Evolutionary conservation across 92 coral and sea anemone species (phyloP).

Genomic region (Epizoanthus fatuus): DNA sequence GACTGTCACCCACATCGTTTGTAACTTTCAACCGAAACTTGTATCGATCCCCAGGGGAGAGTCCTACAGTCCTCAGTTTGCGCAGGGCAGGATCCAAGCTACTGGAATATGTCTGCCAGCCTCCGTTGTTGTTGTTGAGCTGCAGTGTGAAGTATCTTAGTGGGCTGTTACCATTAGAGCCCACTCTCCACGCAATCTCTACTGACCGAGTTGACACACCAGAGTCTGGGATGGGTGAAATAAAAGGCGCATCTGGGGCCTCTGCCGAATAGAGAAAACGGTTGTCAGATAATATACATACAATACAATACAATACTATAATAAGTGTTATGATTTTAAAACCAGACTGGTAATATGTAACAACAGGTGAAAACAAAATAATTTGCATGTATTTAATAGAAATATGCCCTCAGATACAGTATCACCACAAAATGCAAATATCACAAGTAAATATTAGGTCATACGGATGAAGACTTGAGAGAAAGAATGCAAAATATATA

Average conservation of each 20-base stretch:
- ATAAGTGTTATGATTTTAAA: too few species aligned
- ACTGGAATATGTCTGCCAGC: slow-evolving; percentile 87
- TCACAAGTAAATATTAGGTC: too few species aligned
- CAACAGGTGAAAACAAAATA: background rate
- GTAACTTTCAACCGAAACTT: slow-evolving; percentile 92
- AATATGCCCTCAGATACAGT: too few species aligned
- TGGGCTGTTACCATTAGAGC: slow-evolving; percentile 78
- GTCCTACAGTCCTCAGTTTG: slow-evolving; percentile 81
- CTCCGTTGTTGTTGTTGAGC: slow-evolving; percentile 68
- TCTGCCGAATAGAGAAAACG: slow-evolving; percentile 44
- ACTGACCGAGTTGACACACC: slow-evolving; percentile 84
- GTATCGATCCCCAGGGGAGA: slow-evolving; percentile 83
- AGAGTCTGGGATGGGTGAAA: slow-evolving; percentile 87
- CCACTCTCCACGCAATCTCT: slow-evolving; percentile 86
- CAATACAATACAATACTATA: too few species aligned
- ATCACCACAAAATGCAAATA: too few species aligned
- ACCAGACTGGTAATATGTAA: too few species aligned
- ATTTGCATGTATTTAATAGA: too few species aligned
- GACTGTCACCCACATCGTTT: slow-evolving; percentile 91
- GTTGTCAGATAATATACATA: background rate
- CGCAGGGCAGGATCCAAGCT: slow-evolving; percentile 66
- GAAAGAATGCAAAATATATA: too few species aligned
- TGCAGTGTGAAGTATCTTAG: slow-evolving; percentile 91
- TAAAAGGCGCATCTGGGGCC: slow-evolving; percentile 90
- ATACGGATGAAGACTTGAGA: too few species aligned